These are phyloP conservation scores for Arctopsyche grandis DNA, from an alignment of 1,140 invertebrate species.

Conservation along the genomic window DNA sequence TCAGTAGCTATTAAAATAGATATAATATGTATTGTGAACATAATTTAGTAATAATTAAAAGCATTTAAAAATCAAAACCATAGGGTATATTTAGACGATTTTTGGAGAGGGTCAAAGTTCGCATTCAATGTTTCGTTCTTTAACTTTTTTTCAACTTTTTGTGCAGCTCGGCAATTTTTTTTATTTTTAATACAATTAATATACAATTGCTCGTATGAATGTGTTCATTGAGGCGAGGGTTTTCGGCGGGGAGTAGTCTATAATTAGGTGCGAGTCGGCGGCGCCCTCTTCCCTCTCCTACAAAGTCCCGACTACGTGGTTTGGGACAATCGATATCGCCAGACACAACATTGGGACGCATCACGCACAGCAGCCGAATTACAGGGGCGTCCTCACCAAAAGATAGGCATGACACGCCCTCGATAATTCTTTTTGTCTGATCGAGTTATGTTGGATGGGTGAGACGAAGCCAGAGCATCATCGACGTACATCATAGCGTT, in stretches of 20 bases:
- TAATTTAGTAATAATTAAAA: too few relatives aligned
- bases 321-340: slow-evolving; percentile 43
- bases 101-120: too few relatives aligned
- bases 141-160: too few relatives aligned
- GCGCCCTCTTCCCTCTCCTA: neutral
- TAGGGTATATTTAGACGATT: too few relatives aligned
- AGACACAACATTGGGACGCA: slow-evolving; percentile 46
- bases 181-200: too few relatives aligned
- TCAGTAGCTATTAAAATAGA: too few relatives aligned
- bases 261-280: slow-evolving; percentile 7
- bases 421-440: neutral
- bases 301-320: slow-evolving; percentile 5
- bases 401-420: neutral
- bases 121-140: too few relatives aligned
- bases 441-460: neutral
- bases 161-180: too few relatives aligned
- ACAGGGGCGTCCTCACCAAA: slow-evolving; percentile 15
- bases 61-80: too few relatives aligned
- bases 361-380: slow-evolving; percentile 43
- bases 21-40: too few relatives aligned
- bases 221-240: slow-evolving; percentile 1
- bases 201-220: neutral
- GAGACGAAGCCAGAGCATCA: too few relatives aligned
- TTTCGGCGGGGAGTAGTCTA: neutral
- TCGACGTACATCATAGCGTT: too few relatives aligned